Evolutionary conservation across 2,797 vertebrate species (phyloP).

Genomic region (Sphaeramia orbicularis): DNA sequence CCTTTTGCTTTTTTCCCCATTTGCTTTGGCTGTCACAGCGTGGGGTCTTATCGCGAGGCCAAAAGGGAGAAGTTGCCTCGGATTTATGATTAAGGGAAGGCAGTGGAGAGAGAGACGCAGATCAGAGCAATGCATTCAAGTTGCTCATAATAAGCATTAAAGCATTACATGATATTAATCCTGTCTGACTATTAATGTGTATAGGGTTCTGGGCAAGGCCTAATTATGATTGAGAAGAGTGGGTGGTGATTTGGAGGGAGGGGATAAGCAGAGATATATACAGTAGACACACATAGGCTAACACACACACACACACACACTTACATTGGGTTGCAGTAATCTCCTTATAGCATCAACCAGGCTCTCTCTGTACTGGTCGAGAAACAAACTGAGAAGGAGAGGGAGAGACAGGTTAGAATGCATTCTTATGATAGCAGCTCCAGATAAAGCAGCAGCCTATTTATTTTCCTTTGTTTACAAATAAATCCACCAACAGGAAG

Average conservation of each 20-base stretch:
- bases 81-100: conserved; percentile 93
- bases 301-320: conserved; percentile 82
- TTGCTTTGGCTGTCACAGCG: conserved; percentile 93
- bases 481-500: conserved; percentile 72
- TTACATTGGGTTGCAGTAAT: conserved; percentile 97
- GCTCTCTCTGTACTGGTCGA: conserved; percentile 97
- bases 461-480: conserved; percentile 85
- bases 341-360: conserved; percentile 98
- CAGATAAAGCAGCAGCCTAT: conserved; percentile 89
- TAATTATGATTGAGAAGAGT: conserved; percentile 93
- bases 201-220: conserved; percentile 89
- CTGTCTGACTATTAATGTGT: conserved; percentile 95
- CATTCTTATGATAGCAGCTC: conserved; percentile 86
- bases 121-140: conserved; percentile 97
- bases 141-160: conserved; percentile 98
- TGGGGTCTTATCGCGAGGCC: conserved; percentile 92
- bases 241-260: conserved; percentile 79
- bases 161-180: conserved; percentile 99
- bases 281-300: conserved; percentile 56
- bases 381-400: conserved; percentile 90
- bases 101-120: conserved; percentile 84
- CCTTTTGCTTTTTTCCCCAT: conserved; percentile 84
- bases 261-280: conserved; percentile 64
- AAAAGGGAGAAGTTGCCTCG: conserved; percentile 93
- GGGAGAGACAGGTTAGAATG: conserved; percentile 89